Conservation (phyloP, 30 jellyfish, hydroid and myxozoan species). For the Clytia hemisphaerica region DNA sequence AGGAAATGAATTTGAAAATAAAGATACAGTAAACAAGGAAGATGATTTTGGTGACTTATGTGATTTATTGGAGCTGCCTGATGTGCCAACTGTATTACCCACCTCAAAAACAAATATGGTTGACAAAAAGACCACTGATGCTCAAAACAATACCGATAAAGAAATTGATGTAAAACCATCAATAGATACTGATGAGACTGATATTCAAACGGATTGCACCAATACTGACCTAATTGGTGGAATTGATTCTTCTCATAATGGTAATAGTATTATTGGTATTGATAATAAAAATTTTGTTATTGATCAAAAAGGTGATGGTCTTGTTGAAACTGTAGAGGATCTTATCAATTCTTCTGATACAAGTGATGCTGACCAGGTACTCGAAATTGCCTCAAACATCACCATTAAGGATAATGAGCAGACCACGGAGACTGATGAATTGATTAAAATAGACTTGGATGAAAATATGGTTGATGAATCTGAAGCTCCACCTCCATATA, state of each 20-base stretch:
- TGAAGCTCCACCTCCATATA: not conserved
- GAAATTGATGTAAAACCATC: too few relatives aligned
- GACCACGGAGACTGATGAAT: not conserved
- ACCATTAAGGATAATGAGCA: not conserved
- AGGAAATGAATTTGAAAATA: too few relatives aligned
- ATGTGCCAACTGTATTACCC: too few relatives aligned
- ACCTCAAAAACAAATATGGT: too few relatives aligned
- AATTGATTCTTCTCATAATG: not conserved
- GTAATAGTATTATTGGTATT: not conserved
- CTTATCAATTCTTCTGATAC: not conserved
- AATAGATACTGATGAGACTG: not conserved
- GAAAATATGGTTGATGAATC: not conserved
- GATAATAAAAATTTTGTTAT: not conserved
- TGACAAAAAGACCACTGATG: too few relatives aligned
- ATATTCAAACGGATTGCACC: not conserved
- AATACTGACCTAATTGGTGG: not conserved
- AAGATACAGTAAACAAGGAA: too few relatives aligned
- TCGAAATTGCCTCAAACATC: slow-evolving; percentile 6
- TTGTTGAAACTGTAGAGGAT: slow-evolving; percentile 2
- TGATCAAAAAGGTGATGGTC: not conserved
- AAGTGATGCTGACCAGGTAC: not conserved
- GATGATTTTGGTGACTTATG: too few relatives aligned
- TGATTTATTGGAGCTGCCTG: too few relatives aligned
- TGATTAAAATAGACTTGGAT: not conserved
- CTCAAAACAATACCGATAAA: too few relatives aligned